Evolutionary conservation across 2,888 invertebrate species (phyloP), one percentile per base, ranked within the genome.

Genomic region (Ennomos fuscantarius): DNA sequence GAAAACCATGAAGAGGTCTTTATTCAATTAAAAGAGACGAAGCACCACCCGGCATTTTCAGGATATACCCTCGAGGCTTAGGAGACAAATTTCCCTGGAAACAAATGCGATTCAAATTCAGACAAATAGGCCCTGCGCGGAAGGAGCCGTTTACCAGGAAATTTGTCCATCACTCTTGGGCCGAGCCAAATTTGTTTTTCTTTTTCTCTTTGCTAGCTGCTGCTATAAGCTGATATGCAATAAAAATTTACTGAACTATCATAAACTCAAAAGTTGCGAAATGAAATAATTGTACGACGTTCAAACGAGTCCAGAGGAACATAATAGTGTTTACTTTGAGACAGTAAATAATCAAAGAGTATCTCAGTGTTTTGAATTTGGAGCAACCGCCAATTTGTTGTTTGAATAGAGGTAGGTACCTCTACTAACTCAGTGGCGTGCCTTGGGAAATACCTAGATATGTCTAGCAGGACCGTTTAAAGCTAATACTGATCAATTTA

Each of bases 91-190:
- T 88, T 86, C 81, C 79, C 81, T 84, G 79, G 81, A 87, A 90
- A 91, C 86, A 89, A 90, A 90, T 89, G 89, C 86, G 88, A 90
- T 90, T 90, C 88, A 90, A 90, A 91, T 89, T 89, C 89, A 91
- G 88, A 91, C 87, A 89, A 91, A 90, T 90, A 88, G 90, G 89
- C 90, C 91, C 91, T 55, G 73, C 73, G 90, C 89, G 91, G 88
- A 82, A 81, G 84, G 76, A 85, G 82, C 86, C 86, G 87, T 86
- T 90, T 90, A 86, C 89, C 84, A 86, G 87, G 85, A 89, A 89
- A 92, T 90, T 88, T 85, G 87, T 87, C 87, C 87, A 89, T 91
- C 89, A 91, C 80, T 90, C 89, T 86, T 82, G 83, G 81, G 82
- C 84, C 77, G 76, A 79, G 79, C 78, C 78, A 81, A 86, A 85